Conservation (phyloP, 2,888 invertebrate species). For the Thera obeliscata region DNA sequence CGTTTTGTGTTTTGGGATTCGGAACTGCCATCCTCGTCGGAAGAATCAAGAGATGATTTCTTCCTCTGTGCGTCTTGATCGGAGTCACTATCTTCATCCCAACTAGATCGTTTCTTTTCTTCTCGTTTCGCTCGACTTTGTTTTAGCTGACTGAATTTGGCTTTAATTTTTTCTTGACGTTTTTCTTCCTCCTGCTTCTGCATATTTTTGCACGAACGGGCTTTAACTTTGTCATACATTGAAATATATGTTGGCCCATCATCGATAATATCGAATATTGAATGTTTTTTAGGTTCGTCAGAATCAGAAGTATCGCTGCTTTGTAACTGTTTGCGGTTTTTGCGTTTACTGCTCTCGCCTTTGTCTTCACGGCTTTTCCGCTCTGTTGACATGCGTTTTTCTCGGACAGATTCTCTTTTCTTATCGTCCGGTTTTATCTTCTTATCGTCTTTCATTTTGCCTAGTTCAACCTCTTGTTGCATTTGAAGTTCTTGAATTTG, state of each 20-base stretch:
- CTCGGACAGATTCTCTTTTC: constrained; percentile 75
- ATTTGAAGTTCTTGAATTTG: constrained; percentile 80
- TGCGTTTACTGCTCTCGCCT: constrained; percentile 67
- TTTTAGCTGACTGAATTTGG: constrained; percentile 94
- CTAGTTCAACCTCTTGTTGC: constrained; percentile 74
- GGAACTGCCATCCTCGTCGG: constrained; percentile 80
- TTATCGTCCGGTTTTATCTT: constrained; percentile 73
- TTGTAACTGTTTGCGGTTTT: constrained; percentile 76
- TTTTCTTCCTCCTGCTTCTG: constrained; percentile 96
- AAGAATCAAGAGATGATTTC: constrained; percentile 79
- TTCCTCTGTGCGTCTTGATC: constrained; percentile 77
- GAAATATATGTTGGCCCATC: constrained; percentile 96
- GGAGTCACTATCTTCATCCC: constrained; percentile 94
- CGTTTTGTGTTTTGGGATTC: constrained; percentile 74
- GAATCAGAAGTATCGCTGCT: constrained; percentile 89
- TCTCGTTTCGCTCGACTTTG: constrained; percentile 94
- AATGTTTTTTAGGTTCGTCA: constrained; percentile 94
- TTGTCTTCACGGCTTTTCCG: constrained; percentile 81
- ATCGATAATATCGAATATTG: constrained; percentile 95
- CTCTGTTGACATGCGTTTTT: constrained; percentile 80
- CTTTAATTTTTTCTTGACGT: constrained; percentile 92
- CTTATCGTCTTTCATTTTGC: constrained; percentile 75
- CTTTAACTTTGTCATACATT: constrained; percentile 99
- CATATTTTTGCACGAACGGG: constrained; percentile 96
- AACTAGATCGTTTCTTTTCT: constrained; percentile 95